Evolutionary conservation across 2,797 vertebrate species (phyloP).

Genomic region (Cuculus canorus): DNA sequence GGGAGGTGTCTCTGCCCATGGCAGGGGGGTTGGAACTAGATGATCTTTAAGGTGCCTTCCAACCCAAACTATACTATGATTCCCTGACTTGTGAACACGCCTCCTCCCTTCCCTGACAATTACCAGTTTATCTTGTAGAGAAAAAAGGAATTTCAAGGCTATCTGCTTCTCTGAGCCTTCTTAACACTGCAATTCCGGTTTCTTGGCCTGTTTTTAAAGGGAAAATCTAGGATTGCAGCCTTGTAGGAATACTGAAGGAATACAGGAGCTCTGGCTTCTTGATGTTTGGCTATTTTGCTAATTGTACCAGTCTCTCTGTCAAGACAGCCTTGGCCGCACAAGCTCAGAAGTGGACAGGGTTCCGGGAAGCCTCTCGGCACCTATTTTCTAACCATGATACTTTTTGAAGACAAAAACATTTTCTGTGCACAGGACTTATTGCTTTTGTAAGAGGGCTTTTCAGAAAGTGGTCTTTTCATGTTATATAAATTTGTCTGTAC

Average conservation of each 20-base stretch:
- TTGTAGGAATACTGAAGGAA: not conserved
- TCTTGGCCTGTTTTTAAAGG: not conserved
- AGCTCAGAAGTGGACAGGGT: not conserved
- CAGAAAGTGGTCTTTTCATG: not conserved
- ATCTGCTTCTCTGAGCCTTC: not conserved
- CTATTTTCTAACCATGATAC: accelerated
- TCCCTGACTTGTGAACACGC: not conserved
- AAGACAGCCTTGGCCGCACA: not conserved
- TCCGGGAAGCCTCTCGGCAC: not conserved
- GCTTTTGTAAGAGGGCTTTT: not conserved
- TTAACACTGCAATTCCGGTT: not conserved
- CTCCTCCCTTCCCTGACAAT: not conserved
- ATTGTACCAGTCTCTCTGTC: not conserved
- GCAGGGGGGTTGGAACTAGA: too few species aligned
- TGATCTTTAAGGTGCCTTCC: too few species aligned
- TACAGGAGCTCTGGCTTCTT: not conserved
- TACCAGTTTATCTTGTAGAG: not conserved
- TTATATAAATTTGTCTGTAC: not conserved
- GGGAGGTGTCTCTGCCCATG: too few species aligned
- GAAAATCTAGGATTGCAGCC: not conserved
- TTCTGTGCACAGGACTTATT: not conserved
- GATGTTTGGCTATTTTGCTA: not conserved
- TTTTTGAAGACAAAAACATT: not conserved
- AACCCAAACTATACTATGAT: too few species aligned
- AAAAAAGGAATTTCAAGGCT: not conserved